Evolutionary conservation across 2,113 vertebrate species (phyloP), one percentile per base, ranked within the genome.

Genomic region (Bombycilla garrulus): DNA sequence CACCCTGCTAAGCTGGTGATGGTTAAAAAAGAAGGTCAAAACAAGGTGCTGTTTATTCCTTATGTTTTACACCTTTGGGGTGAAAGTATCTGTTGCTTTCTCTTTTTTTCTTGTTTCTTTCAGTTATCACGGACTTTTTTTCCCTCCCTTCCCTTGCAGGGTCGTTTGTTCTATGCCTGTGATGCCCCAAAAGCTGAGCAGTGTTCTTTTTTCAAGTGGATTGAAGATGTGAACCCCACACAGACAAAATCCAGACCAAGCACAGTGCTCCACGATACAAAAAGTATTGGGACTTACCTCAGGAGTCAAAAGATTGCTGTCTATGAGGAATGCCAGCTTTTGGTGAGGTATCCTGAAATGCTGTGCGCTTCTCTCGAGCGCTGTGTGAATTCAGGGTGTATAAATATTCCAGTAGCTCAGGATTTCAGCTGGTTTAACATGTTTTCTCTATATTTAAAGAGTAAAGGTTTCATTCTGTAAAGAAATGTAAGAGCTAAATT

Each of bases 121-220:
- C 33, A 23, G 22, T 33, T 22, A 36, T 88, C 51, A 81, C 11
- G 5, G 14, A 21, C 1, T 16, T 18, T 25, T 44, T 10, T 2
- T 5, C 4, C 11, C 3, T 29, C 9, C 6, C 9, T 13, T 33
- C 26, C 57, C 33, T 29, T 69, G 23, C n/a, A 98, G 98, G 98
- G 98, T 24, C 98, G 97, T 66, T 97, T 98, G 24, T 98, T 98
- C 90, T 98, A 98, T 48, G 35, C 97, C 85, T 98, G 98, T 84
- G 98, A 97, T 95, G 97, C 97, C 64, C 88, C 98, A 28, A 98
- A 97, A 95, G 82, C 80, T 65, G 95, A 98, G 48, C 97, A 29
- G 36, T 98, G 98, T 79, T 97, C 97, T 1, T 98, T 98, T 96
- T 98, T 98, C 88, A 98, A 98, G 81, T 98, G 98, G 98, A 9